Conservation (phyloP, 2,888 invertebrate species). For the Diaphora mendica region DNA sequence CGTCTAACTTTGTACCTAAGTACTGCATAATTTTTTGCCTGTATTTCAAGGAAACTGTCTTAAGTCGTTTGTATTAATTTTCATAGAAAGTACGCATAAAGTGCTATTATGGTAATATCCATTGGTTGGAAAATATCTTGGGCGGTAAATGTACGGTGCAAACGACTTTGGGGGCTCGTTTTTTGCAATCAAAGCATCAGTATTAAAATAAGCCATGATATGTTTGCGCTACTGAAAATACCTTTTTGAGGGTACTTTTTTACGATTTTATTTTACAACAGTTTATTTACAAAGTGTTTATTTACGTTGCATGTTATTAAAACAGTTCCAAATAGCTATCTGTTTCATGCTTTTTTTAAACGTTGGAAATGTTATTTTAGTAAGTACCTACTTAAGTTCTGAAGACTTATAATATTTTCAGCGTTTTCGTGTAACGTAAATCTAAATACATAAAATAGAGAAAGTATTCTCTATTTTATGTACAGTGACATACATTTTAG, state of each 20-base stretch:
- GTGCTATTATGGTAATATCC: constrained; percentile 49
- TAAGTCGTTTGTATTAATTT: constrained; percentile 58
- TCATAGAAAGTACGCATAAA: constrained; percentile 54
- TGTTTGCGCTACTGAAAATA: constrained; percentile 43
- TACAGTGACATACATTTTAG: too few relatives aligned
- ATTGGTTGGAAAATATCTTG: constrained; percentile 44
- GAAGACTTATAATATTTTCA: neutral
- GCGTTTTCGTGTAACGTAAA: too few relatives aligned
- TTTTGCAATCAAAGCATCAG: constrained; percentile 48
- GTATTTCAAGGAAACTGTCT: constrained; percentile 46
- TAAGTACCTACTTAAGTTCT: neutral
- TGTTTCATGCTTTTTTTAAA: neutral
- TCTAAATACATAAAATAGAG: too few relatives aligned
- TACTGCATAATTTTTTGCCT: constrained; percentile 18
- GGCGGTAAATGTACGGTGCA: constrained; percentile 49
- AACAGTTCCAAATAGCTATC: constrained; percentile 16
- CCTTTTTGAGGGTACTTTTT: constrained; percentile 35
- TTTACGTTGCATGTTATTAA: constrained; percentile 39
- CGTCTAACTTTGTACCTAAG: constrained; percentile 8
- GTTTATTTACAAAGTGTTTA: constrained; percentile 32
- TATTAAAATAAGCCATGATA: constrained; percentile 43
- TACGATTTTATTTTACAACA: constrained; percentile 46
- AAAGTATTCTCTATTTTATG: too few relatives aligned
- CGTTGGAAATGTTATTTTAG: neutral
- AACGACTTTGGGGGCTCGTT: constrained; percentile 41